A percentile compares a stretch with the other conserved stretches of the same genome.
Conservation (phyloP, 2,888 invertebrate species). For the Cheilosia impressa region DNA sequence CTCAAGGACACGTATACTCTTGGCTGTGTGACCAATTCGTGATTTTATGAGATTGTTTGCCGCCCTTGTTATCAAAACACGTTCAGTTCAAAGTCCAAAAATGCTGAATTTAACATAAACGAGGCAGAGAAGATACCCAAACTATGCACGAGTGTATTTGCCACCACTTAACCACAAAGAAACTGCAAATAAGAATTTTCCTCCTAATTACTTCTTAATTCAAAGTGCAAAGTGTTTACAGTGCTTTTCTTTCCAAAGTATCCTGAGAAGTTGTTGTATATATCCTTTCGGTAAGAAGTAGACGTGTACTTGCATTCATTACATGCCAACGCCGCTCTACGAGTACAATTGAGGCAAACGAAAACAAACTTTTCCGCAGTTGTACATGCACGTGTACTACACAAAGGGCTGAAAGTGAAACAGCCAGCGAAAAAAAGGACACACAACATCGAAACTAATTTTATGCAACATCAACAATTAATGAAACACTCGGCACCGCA, state of each 20-base stretch:
- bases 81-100: slow-evolving; percentile 2
- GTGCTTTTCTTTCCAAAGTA: slow-evolving; percentile 60
- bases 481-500: slow-evolving; percentile 65
- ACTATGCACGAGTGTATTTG: neutral
- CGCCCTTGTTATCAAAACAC: neutral
- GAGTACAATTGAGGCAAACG: slow-evolving; percentile 14
- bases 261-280: slow-evolving; percentile 20
- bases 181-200: slow-evolving; percentile 23
- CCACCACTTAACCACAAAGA: slow-evolving; percentile 3
- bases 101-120: neutral
- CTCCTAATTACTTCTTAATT: slow-evolving; percentile 64
- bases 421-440: neutral
- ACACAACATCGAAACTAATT: slow-evolving; percentile 35
- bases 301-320: slow-evolving; percentile 7
- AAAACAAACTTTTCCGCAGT: slow-evolving; percentile 23
- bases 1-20: slow-evolving; percentile 34
- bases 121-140: slow-evolving; percentile 1
- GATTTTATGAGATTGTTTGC: slow-evolving; percentile 3
- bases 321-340: neutral
- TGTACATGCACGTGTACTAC: no score
- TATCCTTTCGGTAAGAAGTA: neutral
- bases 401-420: neutral
- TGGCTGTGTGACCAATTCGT: slow-evolving; percentile 2
- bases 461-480: slow-evolving; percentile 55
- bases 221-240: slow-evolving; percentile 54